These are phyloP conservation scores for Dreissena rostriformis DNA, from an alignment of 1,140 invertebrate genomes.

Conservation along the genomic window DNA sequence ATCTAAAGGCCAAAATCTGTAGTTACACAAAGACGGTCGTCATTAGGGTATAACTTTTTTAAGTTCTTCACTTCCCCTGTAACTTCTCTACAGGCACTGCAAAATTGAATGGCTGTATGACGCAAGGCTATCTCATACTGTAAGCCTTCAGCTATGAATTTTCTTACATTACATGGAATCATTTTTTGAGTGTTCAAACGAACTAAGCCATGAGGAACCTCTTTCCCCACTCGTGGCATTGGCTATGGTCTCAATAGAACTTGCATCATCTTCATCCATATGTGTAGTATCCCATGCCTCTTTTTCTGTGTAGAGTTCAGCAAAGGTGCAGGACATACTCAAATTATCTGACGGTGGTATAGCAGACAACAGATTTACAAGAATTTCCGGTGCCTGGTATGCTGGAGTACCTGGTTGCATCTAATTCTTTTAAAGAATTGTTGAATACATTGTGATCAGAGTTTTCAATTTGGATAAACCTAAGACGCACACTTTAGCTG, in stretches of 20 bases:
- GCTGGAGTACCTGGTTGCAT: constrained; percentile 30
- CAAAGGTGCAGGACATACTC: constrained; percentile 30
- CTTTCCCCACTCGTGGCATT: constrained; percentile 7
- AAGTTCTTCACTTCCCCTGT: too few relatives aligned
- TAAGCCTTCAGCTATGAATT: constrained; percentile 19
- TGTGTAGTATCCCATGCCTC: neutral
- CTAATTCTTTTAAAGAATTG: constrained; percentile 8
- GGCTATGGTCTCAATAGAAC: neutral
- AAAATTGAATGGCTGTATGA: constrained; percentile 24
- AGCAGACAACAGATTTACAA: neutral
- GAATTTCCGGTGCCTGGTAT: constrained; percentile 32
- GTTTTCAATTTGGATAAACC: constrained; percentile 26
- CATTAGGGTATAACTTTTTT: too few relatives aligned
- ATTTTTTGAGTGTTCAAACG: too few relatives aligned
- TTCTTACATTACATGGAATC: constrained; percentile 15
- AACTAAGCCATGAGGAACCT: too few relatives aligned
- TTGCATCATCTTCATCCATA: neutral
- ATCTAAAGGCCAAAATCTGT: too few relatives aligned
- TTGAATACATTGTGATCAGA: constrained; percentile 17
- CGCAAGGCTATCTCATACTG: constrained; percentile 19
- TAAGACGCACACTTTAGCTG: constrained; percentile 32
- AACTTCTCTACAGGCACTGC: neutral
- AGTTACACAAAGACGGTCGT: too few relatives aligned
- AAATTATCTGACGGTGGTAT: constrained; percentile 8
- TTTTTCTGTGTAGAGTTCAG: constrained; percentile 28